Base-by-base conservation (phyloP, 2,797 vertebrate genomes). In the Linurgus olivaceus region DNA sequence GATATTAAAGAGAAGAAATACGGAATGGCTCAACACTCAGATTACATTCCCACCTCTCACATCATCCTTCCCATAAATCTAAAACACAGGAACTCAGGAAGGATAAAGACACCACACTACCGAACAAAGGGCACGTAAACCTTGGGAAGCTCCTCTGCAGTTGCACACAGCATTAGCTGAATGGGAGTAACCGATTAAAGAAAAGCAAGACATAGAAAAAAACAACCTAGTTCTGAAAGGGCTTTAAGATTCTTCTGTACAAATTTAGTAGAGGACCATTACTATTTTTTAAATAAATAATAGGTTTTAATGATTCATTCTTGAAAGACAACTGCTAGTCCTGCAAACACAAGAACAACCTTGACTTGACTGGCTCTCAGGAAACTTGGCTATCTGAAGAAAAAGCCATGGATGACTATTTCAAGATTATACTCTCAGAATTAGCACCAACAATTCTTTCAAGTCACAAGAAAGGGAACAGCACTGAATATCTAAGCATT, bases 51-150 rank as follows among this genome's bases (percentile, higher is more conserved):
- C 66, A 9, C 95, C 96, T 94, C 94, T 95, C 94, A 95, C 93
- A 96, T 95, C 87, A 97, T 92, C 89, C 79, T 95, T 93, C 94
- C 96, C 95, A 83, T 91, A 97, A 97, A 97, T 96, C 85, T 96
- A 89, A 97, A 95, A 93, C 94, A 93, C 76, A 83, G 76, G 81
- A 86, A 95, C 96, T 96, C 90, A 90, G 95, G 94, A 91, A 62
- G 67, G 87, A 94, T 87, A 89, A 82, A 94, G 94, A 88, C 24
- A 17, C 77, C 90, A 70, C 71, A 78, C 51, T 62, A 59, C 37
- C 0, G 33, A 86, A 91, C 91, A 93, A 91, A 94, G 63, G 63
- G 58, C 79, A 83, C 2, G 4, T 61, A 59, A 83, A 55, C 45
- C 59, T 73, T 33, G 29, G 47, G 76, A 75, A 77, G 33, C 50